Conservation (phyloP, 2,888 invertebrate species). For the Coecobrya sp. region DNA sequence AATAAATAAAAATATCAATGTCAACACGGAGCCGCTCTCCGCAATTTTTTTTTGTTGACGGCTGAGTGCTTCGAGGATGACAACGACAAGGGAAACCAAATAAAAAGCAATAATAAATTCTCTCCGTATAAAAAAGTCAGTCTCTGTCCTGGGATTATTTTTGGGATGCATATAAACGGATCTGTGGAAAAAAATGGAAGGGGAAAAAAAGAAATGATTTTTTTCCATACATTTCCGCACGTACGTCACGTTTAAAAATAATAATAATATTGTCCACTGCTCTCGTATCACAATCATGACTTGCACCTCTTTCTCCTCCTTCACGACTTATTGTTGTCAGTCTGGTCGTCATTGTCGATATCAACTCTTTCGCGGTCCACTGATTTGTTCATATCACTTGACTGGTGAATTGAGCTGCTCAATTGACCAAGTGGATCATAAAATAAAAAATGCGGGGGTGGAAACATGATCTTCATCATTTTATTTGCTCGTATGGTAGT, state of each 20-base stretch:
- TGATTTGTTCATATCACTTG: constrained; percentile 42
- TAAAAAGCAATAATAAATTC: background rate
- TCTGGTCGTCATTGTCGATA: background rate
- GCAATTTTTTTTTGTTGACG: constrained; percentile 70
- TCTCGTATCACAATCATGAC: background rate
- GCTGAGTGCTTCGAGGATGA: constrained; percentile 15
- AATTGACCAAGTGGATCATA: constrained; percentile 78
- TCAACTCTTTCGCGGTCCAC: constrained; percentile 67
- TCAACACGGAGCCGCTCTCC: constrained; percentile 49
- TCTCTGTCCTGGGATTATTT: background rate
- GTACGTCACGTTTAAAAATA: constrained; percentile 32
- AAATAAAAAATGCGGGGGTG: constrained; percentile 41
- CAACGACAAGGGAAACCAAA: constrained; percentile 20
- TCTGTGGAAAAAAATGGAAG: background rate
- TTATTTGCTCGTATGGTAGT: background rate
- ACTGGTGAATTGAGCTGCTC: constrained; percentile 40
- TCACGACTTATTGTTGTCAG: background rate
- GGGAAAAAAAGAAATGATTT: background rate
- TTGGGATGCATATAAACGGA: background rate
- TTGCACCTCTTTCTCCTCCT: too few species aligned
- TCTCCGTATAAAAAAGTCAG: background rate
- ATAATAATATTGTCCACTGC: constrained; percentile 10
- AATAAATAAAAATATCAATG: constrained; percentile 56
- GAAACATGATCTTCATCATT: background rate
- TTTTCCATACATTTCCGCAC: constrained; percentile 11